Percentiles rank a stretch among this genome's conserved stretches.
These are phyloP conservation scores for Bucco capensis DNA, from an alignment of 2,113 vertebrate genomes.

Conservation along the genomic window DNA sequence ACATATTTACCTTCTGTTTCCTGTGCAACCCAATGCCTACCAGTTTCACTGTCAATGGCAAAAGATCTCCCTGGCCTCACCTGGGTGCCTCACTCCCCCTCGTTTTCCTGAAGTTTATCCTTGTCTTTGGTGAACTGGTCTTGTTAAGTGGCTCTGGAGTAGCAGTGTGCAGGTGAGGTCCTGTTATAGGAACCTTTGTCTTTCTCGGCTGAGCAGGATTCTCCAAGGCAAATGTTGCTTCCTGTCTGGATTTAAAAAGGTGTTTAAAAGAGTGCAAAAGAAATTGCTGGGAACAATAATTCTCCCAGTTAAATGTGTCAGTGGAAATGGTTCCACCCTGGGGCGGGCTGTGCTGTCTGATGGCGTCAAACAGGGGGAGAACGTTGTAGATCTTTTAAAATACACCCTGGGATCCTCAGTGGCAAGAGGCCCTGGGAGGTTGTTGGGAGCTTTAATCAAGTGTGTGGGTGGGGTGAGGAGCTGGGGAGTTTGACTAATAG, in stretches of 20 bases:
- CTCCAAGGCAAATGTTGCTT: not conserved
- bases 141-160: not conserved
- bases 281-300: not conserved
- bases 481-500: not conserved
- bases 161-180: not conserved
- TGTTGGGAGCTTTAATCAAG: not conserved
- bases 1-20: conserved; percentile 51
- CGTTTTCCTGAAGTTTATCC: not conserved
- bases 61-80: not conserved
- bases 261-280: not conserved
- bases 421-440: not conserved
- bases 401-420: not conserved
- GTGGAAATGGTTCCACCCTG: not conserved
- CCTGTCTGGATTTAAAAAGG: not conserved
- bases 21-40: conserved; percentile 21
- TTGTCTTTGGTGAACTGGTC: not conserved
- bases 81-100: not conserved
- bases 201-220: not conserved
- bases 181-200: not conserved
- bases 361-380: not conserved
- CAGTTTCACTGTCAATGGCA: not conserved
- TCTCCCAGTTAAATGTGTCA: not conserved
- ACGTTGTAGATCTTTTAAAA: not conserved
- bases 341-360: not conserved
- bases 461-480: not conserved